These are phyloP conservation scores for Neotoxoptera formosana DNA, from an alignment of 1,140 invertebrate species.

Conservation along the genomic window DNA sequence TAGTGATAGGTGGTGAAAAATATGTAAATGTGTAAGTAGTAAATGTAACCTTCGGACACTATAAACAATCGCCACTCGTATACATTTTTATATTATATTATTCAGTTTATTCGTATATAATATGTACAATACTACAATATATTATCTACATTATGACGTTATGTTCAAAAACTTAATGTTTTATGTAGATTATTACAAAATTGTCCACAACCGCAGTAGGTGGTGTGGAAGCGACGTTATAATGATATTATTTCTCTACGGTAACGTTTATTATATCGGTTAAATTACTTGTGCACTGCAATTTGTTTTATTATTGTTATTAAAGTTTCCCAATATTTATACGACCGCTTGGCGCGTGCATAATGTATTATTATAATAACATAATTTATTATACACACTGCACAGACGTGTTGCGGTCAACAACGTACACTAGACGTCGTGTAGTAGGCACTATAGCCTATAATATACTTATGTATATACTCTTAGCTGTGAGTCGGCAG, in stretches of 20 bases:
- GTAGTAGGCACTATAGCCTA: not conserved
- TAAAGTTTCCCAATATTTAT: not conserved
- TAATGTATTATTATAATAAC: not conserved
- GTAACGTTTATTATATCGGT: not conserved
- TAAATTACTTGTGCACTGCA: not conserved
- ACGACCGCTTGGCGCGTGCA: not conserved
- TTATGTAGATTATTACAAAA: not conserved
- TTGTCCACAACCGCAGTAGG: not conserved
- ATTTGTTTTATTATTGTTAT: constrained; percentile 33
- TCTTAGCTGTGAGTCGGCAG: not conserved
- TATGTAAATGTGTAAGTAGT: not conserved
- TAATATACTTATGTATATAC: too few relatives aligned
- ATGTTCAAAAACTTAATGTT: not conserved
- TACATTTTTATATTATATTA: not conserved
- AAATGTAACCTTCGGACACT: not conserved
- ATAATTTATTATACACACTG: constrained; percentile 13
- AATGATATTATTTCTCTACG: not conserved
- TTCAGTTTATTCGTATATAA: not conserved
- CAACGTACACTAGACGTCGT: not conserved
- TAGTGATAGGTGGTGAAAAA: not conserved
- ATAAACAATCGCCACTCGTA: not conserved
- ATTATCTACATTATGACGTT: not conserved
- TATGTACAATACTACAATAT: not conserved
- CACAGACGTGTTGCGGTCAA: constrained; percentile 21
- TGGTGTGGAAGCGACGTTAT: not conserved